Evolutionary conservation across 2,888 invertebrate genomes (phyloP), one percentile per base, ranked within the genome.

Genomic region (Hyposoter didymator): DNA sequence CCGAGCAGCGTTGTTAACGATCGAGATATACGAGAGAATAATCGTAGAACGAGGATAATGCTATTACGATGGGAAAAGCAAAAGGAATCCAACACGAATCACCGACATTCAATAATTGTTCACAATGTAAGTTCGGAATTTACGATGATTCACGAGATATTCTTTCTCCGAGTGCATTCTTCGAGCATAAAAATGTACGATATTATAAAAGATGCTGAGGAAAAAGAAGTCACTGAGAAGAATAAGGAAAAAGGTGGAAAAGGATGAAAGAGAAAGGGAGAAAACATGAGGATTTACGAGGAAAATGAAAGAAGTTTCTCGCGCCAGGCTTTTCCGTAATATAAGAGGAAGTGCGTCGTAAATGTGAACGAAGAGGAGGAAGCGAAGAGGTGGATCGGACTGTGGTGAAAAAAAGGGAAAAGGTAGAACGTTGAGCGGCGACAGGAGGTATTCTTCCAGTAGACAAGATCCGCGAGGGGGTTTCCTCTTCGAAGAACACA

Each of bases 281-380:
- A 49, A 55, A 79, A 80, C 76, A 76, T 79, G 55, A 79, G 81
- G 76, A 88, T 88, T 88, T 86, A 87, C 73, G 87, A 87, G 82
- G 74, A 75, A 86, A 88, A 88, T 88, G 84, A 87, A 83, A 81
- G 82, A 85, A 85, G 81, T 85, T 88, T 85, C 67, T 86, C 84
- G 85, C 84, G 85, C 82, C 32, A 35, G 72, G 74, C 45, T 70
- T 74, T 73, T 55, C 59, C 75, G 82, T 84, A 87, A 80, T 78
- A 76, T 80, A 80, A 78, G 84, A 79, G 62, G 59, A 75, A 59
- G 35, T 74, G 83, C 72, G 69, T 81, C 81, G 82, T 70, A 83
- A 85, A 82, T 73, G 83, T 76, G 78, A 84, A 73, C 82, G 72
- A 67, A 75, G 62, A 45, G 49, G 67, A 76, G 39, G 74, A 73